Base-by-base conservation (phyloP, 2,888 invertebrate species). In the Meteorus colon region DNA sequence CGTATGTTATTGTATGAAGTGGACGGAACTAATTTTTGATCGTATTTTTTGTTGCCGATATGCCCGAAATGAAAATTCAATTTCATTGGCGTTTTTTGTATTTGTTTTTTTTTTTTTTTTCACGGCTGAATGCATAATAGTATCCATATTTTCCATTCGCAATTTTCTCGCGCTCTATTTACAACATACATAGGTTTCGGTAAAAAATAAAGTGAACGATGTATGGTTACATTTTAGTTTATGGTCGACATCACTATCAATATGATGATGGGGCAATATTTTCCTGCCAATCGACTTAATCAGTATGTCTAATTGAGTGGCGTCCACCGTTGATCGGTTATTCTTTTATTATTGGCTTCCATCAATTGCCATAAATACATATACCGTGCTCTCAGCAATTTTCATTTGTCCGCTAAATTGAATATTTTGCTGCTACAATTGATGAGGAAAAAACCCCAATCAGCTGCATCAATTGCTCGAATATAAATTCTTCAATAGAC, bases 271-370 rank as follows among this genome's bases (percentile, higher is more conserved):
- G 48, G 48, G 48, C 68, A 27, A 68, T 68, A 68, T 51, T 68
- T 68, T 24, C 16, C 19, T 68, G 16, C 19, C 68, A 68, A 68
- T 68, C 19, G 67, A 27, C 19, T 68, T 16, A 51, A 51, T 29
- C 73, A 63, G 55, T 67, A 68, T 67, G 72, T 71, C 73, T 66
- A 78, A 77, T 75, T 70, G 77, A 74, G 77, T 72, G 79, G 77
- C 77, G 27, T 6, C 41, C 16, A 45, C 12, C 24, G 19, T 5
- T n/a, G 29, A 41, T 51, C 16, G 10, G 51, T 51, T 24, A n/a
- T 55, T 55, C 19, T 10, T 19, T 55, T 55, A n/a, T 55, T 24
- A 55, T 55, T 34, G 14, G 67, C 48, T 19, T 27, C 19, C 2
- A 48, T n/a, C 48, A 48, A 8, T 24, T 48, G 24, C 8, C 1